Conservation (phyloP, 2,797 vertebrate species). For the Huso huso region DNA sequence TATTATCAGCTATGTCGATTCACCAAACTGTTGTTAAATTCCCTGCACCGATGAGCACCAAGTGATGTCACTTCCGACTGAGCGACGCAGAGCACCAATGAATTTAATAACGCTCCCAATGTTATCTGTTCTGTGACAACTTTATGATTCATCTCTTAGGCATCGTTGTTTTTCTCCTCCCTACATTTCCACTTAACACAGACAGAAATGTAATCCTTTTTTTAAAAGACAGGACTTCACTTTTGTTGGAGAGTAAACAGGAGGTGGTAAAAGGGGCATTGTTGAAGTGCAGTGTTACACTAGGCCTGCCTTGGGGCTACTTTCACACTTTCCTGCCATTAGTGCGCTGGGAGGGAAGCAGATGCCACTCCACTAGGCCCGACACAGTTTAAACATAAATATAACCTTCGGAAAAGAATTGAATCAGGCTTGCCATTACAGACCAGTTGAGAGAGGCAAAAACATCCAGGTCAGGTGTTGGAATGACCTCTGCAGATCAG, state of each 20-base stretch:
- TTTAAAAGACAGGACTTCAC: conserved; percentile 53
- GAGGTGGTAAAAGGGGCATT: conserved; percentile 57
- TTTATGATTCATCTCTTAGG: too few relatives aligned
- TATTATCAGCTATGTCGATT: too few relatives aligned
- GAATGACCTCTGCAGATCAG: conserved; percentile 45
- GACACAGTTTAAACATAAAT: conserved; percentile 4
- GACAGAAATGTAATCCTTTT: conserved; percentile 52
- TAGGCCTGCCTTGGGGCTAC: conserved; percentile 47
- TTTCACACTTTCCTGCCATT: conserved; percentile 29
- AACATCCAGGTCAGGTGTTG: conserved; percentile 15
- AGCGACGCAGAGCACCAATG: too few relatives aligned
- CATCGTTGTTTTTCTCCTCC: too few relatives aligned
- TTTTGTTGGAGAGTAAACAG: conserved; percentile 66
- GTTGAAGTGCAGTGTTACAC: conserved; percentile 63
- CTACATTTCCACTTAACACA: too few relatives aligned
- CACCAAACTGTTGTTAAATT: too few relatives aligned
- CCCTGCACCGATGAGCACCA: too few relatives aligned
- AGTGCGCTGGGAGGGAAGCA: neutral
- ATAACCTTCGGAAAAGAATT: neutral
- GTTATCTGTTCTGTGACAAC: too few relatives aligned
- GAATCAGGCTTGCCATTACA: neutral
- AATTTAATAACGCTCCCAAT: too few relatives aligned
- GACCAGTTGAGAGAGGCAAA: conserved; percentile 1
- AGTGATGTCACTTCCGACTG: too few relatives aligned
- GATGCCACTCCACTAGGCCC: neutral